Evolutionary conservation across 2,888 invertebrate genomes (phyloP).

Genomic region (Synanthedon vespiformis): DNA sequence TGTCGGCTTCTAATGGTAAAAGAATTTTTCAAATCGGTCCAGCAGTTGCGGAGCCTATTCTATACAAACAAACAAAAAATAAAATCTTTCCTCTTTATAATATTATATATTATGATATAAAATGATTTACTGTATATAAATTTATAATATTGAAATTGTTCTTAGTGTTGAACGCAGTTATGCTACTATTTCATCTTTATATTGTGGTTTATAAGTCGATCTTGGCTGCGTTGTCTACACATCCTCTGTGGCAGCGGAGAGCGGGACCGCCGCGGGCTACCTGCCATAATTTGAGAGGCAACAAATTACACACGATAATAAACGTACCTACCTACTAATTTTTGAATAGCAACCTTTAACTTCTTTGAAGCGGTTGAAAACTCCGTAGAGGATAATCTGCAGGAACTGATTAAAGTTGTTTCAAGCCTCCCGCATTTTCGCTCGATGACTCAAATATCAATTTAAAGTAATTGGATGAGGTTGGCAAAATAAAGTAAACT

Average conservation of each 20-base stretch:
- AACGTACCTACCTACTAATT: conserved; percentile 61
- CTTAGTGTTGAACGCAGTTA: background rate
- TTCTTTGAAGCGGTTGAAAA: conserved; percentile 28
- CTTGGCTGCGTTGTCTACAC: conserved; percentile 10
- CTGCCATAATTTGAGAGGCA: conserved; percentile 62
- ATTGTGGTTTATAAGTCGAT: conserved; percentile 1
- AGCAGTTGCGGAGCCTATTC: no score
- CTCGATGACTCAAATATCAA: background rate
- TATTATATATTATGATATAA: no score
- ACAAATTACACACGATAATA: conserved; percentile 68
- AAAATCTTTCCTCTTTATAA: no score
- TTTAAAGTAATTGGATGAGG: no score
- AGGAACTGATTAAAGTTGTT: conserved; percentile 10
- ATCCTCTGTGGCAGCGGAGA: conserved; percentile 16
- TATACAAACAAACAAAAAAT: no score
- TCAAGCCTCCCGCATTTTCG: background rate
- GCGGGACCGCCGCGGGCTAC: conserved; percentile 56
- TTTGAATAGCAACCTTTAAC: conserved; percentile 35
- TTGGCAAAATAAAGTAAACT: no score
- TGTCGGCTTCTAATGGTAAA: no score
- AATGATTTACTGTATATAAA: no score
- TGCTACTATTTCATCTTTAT: background rate
- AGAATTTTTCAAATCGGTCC: no score
- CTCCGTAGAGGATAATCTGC: conserved; percentile 30
- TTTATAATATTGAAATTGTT: no score